Conservation (phyloP, 2,113 vertebrate genomes). For the Myrmecobius fasciatus region DNA sequence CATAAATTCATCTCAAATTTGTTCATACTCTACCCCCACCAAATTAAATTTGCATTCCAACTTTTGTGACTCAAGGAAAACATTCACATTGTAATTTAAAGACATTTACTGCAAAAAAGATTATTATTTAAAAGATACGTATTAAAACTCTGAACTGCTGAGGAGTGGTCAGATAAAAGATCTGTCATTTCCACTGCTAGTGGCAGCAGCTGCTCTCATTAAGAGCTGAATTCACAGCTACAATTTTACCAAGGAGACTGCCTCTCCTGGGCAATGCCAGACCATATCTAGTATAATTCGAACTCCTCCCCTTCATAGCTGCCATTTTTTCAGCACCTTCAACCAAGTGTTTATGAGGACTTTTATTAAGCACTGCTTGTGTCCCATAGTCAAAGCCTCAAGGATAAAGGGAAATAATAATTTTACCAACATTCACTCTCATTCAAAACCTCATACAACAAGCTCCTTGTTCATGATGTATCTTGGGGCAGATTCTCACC, state of each 20-base stretch:
- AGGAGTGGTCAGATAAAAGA: neutral
- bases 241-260: neutral
- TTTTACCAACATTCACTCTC: neutral
- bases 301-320: neutral
- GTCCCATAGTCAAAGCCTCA: neutral
- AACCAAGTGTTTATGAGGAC: neutral
- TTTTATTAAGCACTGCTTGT: neutral
- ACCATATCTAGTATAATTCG: neutral
- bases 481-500: neutral
- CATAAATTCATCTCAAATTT: neutral
- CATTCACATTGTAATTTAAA: neutral
- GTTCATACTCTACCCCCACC: neutral
- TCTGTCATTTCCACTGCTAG: neutral
- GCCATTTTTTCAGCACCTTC: neutral
- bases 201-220: neutral
- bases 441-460: neutral
- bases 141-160: neutral
- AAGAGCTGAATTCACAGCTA: neutral
- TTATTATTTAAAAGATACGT: neutral
- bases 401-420: neutral
- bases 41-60: neutral
- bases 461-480: neutral
- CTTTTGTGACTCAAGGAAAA: neutral
- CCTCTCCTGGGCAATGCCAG: neutral
- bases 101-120: neutral